Base-by-base conservation (phyloP, 2,888 invertebrate genomes). In the Diploptera punctata region DNA sequence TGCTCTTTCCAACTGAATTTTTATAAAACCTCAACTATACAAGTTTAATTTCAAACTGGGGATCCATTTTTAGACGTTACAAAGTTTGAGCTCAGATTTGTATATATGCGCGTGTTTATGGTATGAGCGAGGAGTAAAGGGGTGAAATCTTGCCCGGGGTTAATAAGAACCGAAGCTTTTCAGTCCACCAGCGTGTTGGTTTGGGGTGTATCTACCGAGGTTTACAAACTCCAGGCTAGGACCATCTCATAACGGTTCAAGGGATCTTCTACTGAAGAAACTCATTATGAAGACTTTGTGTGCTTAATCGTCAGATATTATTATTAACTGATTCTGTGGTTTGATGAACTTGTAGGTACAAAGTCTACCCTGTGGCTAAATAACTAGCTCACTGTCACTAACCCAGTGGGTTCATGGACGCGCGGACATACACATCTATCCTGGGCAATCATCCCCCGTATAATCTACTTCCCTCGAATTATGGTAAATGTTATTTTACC, bases 101-200 rank as follows among this genome's bases (percentile, higher is more conserved):
- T 47, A n/a, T 47, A n/a, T 47, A 7, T 47, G n/a, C 4, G 47
- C 13, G 26, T 16, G n/a, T 57, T 26, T 29, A 29, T 57, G 2
- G 4, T 29, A 29, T 26, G 26, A n/a, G 57, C 47, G 7, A n/a
- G 47, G 3, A 47, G 47, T 10, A 47, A n/a, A n/a, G 47, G 47
- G 47, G 47, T n/a, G n/a, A 52, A 57, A 57, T 57, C 57, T 57
- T 31, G 31, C 57, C 57, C 57, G n/a, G 31, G 57, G 57, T 57
- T 29, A 57, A 57, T 57, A 57, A 29, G 57, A 57, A 57, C 16
- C 57, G 57, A 57, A 29, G 57, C 29, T 57, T 57, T 57, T 29
- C 57, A 18, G 57, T 31, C 57, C 57, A 29, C 24, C 26, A 57
- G 57, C 26, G 57, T 24, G 57, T 57, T 57, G 26, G 31, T n/a